phyloP scores from a whole-genome alignment of 1,140 invertebrate genomes.

The Hypsibius dujardini region DNA sequence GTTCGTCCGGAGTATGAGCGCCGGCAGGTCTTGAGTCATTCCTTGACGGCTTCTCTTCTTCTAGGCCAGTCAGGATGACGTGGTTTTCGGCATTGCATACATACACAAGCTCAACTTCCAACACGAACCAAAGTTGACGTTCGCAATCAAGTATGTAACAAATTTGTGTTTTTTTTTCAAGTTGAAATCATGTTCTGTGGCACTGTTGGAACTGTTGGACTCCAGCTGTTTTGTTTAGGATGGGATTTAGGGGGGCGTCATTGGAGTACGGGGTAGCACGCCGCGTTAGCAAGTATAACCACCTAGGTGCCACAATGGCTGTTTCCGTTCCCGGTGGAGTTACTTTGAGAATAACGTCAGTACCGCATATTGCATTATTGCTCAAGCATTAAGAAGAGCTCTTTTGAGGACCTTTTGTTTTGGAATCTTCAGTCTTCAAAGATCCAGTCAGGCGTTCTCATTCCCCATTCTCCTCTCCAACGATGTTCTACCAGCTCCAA shows the following conservation, averaged over 20 bases:
- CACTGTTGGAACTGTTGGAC: too few relatives aligned
- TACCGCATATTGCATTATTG: constrained; percentile 2
- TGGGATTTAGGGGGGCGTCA: constrained; percentile 4
- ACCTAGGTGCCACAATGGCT: constrained; percentile 56
- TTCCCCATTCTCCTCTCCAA: constrained; percentile 79
- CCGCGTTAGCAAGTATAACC: constrained; percentile 2
- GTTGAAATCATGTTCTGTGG: background rate
- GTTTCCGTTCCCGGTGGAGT: constrained; percentile 70
- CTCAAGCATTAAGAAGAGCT: constrained; percentile 25
- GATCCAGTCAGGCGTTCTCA: constrained; percentile 67
- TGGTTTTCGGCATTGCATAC: background rate
- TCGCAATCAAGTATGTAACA: constrained; percentile 52
- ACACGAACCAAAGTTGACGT: constrained; percentile 53
- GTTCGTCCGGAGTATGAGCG: background rate
- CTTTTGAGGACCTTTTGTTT: constrained; percentile 15
- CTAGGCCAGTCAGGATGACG: constrained; percentile 10
- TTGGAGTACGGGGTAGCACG: background rate
- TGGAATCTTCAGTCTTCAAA: constrained; percentile 44
- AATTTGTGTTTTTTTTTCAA: background rate
- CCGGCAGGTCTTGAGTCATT: too few relatives aligned
- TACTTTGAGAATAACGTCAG: constrained; percentile 65
- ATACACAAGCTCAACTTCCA: constrained; percentile 41
- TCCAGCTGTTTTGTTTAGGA: background rate
- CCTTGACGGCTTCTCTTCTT: background rate
- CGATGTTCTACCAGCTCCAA: constrained; percentile 62